phyloP scores from a whole-genome alignment of 1,140 invertebrate genomes.

The Scaptomyza pallida region DNA sequence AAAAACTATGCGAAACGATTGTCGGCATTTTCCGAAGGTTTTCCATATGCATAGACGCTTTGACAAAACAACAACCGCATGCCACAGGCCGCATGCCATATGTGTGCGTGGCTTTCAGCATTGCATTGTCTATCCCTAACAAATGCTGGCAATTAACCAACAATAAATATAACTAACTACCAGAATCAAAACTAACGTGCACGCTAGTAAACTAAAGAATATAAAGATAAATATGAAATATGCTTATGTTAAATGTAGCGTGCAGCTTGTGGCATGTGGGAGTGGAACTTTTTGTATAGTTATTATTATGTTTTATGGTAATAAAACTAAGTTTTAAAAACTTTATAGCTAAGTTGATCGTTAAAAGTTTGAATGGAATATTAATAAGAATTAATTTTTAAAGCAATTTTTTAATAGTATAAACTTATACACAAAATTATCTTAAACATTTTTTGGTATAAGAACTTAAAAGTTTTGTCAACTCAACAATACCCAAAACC shows the following conservation, averaged over 20 bases:
- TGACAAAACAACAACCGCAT: constrained; percentile 39
- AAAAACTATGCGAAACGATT: constrained; percentile 62
- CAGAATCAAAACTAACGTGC: constrained; percentile 31
- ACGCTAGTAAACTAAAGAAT: constrained; percentile 29
- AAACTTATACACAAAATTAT: too few species aligned
- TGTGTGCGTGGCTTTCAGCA: constrained; percentile 52
- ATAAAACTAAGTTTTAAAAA: constrained; percentile 15
- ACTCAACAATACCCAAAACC: too few species aligned
- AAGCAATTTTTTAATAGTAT: too few species aligned
- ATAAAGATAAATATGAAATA: constrained; percentile 8
- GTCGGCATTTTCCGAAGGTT: constrained; percentile 79
- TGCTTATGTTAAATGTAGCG: constrained; percentile 47
- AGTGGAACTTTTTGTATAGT: constrained; percentile 30
- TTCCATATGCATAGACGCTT: constrained; percentile 56
- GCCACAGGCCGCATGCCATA: constrained; percentile 50
- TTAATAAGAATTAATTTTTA: background rate
- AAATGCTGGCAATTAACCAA: constrained; percentile 60
- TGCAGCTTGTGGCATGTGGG: constrained; percentile 43
- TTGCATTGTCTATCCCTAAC: constrained; percentile 36
- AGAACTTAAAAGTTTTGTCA: too few species aligned
- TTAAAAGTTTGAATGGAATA: constrained; percentile 30
- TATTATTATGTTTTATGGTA: constrained; percentile 20
- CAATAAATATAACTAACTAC: constrained; percentile 46
- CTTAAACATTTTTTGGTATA: too few species aligned
- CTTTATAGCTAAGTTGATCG: constrained; percentile 24